Evolutionary conservation across 2,113 vertebrate species (phyloP), one percentile per base, ranked within the genome.

Genomic region (Nesospiza acunhae): DNA sequence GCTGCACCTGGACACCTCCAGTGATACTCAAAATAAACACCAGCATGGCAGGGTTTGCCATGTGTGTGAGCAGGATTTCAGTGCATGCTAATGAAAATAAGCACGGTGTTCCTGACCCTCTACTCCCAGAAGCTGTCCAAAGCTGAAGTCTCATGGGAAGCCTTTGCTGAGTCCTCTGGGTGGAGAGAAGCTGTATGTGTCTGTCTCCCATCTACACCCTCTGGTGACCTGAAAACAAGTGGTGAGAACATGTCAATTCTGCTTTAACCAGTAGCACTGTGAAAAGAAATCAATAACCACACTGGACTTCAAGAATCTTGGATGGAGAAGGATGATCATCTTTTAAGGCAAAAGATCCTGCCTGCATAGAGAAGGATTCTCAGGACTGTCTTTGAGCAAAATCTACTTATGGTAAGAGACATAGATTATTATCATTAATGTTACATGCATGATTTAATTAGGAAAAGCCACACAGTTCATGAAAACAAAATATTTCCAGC

Each of bases 401-500:
- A 80, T 24, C n/a, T 88, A n/a, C 30, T 86, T 89, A 87, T 10
- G 26, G 30, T 78, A 59, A 72, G 39, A 91, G 69, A 78, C 13
- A 52, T 28, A 74, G 63, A 47, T 84, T 86, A 50, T 63, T 89
- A 31, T 91, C 41, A 68, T 87, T 84, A 92, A 44, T 60, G 37
- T 68, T 78, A 89, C n/a, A 52, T 47, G 49, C 22, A 30, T 56
- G 14, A 81, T 92, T 94, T 94, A 68, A 84, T 92, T 94, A 89
- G 53, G 37, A 79, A 94, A 87, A 94, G 47, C 52, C 82, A 76
- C 44, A 68, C 44, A 87, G 49, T 87, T 82, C 30, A 91, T 53
- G 74, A 95, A 94, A 94, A 81, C 66, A 86, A 83, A 77, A 41
- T 68, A n/a, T 84, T 89, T 84, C 69, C 41, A 69, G 41, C 22